Evolutionary conservation across 2,113 vertebrate genomes (phyloP), one percentile per base, ranked within the genome.

Genomic region (Brachyhypopomus gauderio): DNA sequence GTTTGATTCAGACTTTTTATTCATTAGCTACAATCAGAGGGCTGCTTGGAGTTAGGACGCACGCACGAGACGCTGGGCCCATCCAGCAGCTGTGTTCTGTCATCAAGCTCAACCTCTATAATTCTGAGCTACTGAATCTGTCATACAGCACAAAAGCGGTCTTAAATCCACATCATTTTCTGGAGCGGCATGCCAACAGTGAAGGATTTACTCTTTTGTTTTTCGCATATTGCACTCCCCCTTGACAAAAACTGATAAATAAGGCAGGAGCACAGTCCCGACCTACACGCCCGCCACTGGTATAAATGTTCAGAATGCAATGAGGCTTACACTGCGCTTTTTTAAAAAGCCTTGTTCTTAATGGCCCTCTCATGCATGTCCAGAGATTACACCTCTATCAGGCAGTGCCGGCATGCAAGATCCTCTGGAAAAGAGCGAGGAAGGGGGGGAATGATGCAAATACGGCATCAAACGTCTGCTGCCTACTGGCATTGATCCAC

Each of bases 381-480:
- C 69, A 86, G 72, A 80, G 78, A 83, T 83, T 60, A 85, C 88
- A 85, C 88, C 88, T 85, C 87, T 90, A 88, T 88, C 88, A 83
- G 85, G 81, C 84, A 75, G 85, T 86, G 85, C 76, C 70, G 86
- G 85, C 81, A 86, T 70, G 81, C 58, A 66, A 72, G 82, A 77
- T 77, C 75, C 52, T 59, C 17, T 20, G 75, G 76, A 87, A 45
- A 73, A 80, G 48, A 74, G n/a, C 38, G 56, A 80, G 83, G 83
- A 70, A 17, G 80, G 55, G 82, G 87, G 84, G 88, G 87, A 91
- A 91, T 88, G 89, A 93, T 91, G 90, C 89, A 90, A 92, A 89
- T 89, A 89, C 84, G 71, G 89, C 91, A 92, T 93, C 91, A 92
- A 93, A 92, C 90, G 89, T 90, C 90, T 91, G 89, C 89, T 90